A percentile compares a stretch with the other conserved stretches of the same genome.
Evolutionary conservation across 2,797 vertebrate species (phyloP).

Genomic region (Cossypha polioptera): DNA sequence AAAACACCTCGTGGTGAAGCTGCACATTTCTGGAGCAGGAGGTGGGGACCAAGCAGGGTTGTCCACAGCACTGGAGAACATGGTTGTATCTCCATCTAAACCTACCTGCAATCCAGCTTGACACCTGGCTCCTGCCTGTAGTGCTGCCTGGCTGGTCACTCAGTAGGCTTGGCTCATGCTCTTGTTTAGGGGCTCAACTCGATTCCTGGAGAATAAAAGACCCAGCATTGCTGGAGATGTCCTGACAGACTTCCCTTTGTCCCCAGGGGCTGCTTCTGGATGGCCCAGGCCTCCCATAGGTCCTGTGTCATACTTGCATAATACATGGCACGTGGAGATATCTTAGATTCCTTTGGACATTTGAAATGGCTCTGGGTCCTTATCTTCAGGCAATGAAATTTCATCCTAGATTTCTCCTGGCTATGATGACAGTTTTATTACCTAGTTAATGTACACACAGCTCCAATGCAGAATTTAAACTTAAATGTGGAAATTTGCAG

Average conservation of each 20-base stretch:
- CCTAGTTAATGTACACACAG: not conserved
- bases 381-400: not conserved
- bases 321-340: accelerated
- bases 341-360: not conserved
- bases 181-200: not conserved
- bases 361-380: not conserved
- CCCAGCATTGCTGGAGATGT: not conserved
- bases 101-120: not conserved
- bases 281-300: accelerated
- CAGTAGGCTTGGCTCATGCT: not conserved
- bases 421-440: not conserved
- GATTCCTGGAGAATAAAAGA: not conserved
- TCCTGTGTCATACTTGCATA: not conserved
- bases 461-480: not conserved
- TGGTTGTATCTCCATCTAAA: not conserved
- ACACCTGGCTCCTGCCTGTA: not conserved
- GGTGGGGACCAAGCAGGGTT: not conserved
- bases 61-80: not conserved
- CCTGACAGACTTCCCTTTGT: not conserved
- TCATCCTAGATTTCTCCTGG: not conserved
- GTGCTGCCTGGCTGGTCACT: not conserved
- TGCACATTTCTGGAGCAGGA: not conserved
- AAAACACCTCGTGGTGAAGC: not conserved
- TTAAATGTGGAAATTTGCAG: not conserved
- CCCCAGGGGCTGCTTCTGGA: not conserved